phyloP scores from a whole-genome alignment of 2,113 vertebrate genomes.

The Cyphomyrus plagiostoma region DNA sequence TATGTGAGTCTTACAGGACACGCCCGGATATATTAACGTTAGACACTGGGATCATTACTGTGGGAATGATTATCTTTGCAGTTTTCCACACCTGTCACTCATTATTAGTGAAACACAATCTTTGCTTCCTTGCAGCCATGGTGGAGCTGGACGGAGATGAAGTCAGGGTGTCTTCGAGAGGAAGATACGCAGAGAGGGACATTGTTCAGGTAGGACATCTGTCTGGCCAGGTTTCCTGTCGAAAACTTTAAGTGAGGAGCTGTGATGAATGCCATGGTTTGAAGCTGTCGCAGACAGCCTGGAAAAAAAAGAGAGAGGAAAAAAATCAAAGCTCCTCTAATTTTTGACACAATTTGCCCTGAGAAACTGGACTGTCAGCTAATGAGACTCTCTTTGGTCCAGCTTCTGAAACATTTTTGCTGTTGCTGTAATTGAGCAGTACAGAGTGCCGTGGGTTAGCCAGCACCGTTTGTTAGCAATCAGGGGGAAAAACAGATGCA shows the following conservation, averaged over 20 bases:
- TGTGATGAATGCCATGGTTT: neutral
- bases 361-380: neutral
- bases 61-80: neutral
- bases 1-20: neutral
- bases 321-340: neutral
- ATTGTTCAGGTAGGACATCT: slow-evolving; percentile 82
- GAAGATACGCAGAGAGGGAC: slow-evolving; percentile 88
- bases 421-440: neutral
- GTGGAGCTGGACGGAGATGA: slow-evolving; percentile 91
- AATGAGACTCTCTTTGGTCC: neutral
- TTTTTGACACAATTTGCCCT: neutral
- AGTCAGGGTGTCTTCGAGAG: slow-evolving; percentile 89
- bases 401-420: slow-evolving; percentile 3
- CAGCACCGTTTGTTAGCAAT: neutral
- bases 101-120: neutral
- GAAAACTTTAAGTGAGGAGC: neutral
- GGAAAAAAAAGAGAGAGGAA: neutral
- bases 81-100: neutral
- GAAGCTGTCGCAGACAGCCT: neutral
- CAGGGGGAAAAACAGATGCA: neutral
- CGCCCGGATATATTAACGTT: neutral
- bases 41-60: neutral
- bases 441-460: neutral
- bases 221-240: neutral
- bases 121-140: slow-evolving; percentile 70